phyloP scores from a whole-genome alignment of 2,797 vertebrate species.

The Hylomyscus alleni region DNA sequence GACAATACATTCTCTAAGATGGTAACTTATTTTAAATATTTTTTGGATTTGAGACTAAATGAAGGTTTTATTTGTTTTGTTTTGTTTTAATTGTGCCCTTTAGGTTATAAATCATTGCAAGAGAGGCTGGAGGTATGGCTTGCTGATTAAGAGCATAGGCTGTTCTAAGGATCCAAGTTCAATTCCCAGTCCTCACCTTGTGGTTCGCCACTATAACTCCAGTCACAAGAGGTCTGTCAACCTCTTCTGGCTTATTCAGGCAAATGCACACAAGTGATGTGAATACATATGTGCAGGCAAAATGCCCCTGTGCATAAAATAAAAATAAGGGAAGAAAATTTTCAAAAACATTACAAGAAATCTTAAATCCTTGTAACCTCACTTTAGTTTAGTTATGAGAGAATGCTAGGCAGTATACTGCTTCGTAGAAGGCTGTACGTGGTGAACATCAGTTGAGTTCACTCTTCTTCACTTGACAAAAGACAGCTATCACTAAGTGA shows the following conservation, averaged over 20 bases:
- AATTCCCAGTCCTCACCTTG: background rate
- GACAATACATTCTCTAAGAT: conserved; percentile 31
- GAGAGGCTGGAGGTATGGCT: background rate
- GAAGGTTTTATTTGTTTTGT: background rate
- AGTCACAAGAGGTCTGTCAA: background rate
- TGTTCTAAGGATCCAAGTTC: background rate
- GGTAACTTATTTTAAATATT: conserved; percentile 49
- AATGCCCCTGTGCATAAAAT: background rate
- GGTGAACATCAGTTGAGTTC: background rate
- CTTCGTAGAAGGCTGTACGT: background rate
- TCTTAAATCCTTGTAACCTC: background rate
- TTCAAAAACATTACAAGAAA: background rate
- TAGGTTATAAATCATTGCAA: background rate
- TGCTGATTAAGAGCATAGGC: background rate
- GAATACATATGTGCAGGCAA: background rate
- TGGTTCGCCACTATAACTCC: background rate
- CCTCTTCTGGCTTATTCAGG: background rate
- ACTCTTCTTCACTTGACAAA: conserved; percentile 12
- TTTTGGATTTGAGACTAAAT: conserved; percentile 57
- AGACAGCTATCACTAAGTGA: background rate
- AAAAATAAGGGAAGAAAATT: background rate
- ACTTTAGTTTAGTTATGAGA: conserved; percentile 53
- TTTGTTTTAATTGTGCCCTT: background rate
- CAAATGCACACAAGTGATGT: background rate
- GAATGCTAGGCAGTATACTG: background rate